Evolutionary conservation across 2,888 invertebrate genomes (phyloP).

Genomic region (Oscheius sp.): DNA sequence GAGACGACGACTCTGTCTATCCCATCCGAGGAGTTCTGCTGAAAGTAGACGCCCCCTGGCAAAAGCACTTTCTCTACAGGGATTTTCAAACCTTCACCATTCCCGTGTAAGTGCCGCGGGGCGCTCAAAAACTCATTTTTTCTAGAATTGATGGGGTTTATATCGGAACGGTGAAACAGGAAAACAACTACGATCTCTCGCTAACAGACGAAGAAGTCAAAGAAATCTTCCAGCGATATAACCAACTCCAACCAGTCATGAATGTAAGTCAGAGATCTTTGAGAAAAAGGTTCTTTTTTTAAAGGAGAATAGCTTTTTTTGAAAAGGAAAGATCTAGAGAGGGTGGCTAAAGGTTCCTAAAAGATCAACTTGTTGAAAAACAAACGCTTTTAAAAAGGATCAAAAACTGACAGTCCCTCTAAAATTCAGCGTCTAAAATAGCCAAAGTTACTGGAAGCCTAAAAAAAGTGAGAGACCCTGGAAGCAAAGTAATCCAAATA

Average conservation of each 20-base stretch:
- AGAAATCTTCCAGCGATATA: constrained; percentile 40
- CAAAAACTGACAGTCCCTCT: too few relatives aligned
- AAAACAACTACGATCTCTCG: constrained; percentile 20
- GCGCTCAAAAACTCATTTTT: background rate
- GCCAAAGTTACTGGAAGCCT: too few relatives aligned
- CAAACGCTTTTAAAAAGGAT: too few relatives aligned
- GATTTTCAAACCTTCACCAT: constrained; percentile 54
- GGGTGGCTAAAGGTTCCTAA: too few relatives aligned
- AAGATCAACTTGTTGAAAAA: too few relatives aligned
- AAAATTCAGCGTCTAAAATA: too few relatives aligned
- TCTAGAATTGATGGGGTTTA: constrained; percentile 48
- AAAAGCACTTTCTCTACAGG: constrained; percentile 81
- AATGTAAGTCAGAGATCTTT: constrained; percentile 32
- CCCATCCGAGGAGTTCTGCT: constrained; percentile 47
- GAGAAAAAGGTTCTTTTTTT: background rate
- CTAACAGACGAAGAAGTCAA: constrained; percentile 36
- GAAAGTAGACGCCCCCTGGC: constrained; percentile 83
- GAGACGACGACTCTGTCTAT: constrained; percentile 65
- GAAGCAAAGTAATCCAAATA: too few relatives aligned
- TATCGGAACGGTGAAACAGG: constrained; percentile 54
- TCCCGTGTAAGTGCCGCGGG: constrained; percentile 37
- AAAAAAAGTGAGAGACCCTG: too few relatives aligned
- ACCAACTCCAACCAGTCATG: constrained; percentile 43
- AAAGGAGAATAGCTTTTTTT: background rate
- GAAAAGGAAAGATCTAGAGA: background rate